Conservation (phyloP, 2,113 vertebrate genomes). For the Psilopsiagon aurifrons region DNA sequence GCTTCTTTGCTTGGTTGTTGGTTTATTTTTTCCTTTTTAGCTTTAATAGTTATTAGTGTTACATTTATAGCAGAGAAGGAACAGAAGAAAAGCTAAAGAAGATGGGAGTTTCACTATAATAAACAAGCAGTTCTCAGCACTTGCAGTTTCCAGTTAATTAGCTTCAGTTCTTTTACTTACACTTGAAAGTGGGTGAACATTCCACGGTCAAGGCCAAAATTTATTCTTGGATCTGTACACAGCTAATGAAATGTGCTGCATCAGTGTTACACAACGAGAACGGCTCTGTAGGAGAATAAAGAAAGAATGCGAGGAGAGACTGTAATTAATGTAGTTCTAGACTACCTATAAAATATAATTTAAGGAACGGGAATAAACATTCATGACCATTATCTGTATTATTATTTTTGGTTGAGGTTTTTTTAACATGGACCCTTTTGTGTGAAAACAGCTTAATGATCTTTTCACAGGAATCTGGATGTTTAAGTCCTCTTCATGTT, state of each 20-base stretch:
- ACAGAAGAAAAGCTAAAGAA: not conserved
- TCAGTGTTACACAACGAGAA: not conserved
- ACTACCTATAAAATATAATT: not conserved
- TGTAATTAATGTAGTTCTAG: not conserved
- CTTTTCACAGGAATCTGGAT: not conserved
- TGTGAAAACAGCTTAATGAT: not conserved
- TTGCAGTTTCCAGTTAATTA: not conserved
- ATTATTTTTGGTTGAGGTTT: not conserved
- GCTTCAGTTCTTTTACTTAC: not conserved
- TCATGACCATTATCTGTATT: not conserved
- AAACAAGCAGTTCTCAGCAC: not conserved
- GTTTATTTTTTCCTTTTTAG: not conserved
- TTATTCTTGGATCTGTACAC: not conserved
- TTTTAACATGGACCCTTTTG: not conserved
- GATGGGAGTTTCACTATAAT: not conserved
- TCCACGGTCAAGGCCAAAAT: not conserved
- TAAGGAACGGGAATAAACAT: not conserved
- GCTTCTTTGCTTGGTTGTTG: not conserved
- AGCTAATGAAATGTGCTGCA: not conserved
- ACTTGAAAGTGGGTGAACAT: conserved; percentile 8
- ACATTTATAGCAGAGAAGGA: not conserved
- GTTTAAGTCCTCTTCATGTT: not conserved
- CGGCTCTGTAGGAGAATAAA: not conserved
- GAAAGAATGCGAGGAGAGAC: not conserved
- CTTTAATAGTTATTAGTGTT: not conserved